Evolutionary conservation across 2,797 vertebrate species (phyloP).

Genomic region (Pelochelys cantorii): DNA sequence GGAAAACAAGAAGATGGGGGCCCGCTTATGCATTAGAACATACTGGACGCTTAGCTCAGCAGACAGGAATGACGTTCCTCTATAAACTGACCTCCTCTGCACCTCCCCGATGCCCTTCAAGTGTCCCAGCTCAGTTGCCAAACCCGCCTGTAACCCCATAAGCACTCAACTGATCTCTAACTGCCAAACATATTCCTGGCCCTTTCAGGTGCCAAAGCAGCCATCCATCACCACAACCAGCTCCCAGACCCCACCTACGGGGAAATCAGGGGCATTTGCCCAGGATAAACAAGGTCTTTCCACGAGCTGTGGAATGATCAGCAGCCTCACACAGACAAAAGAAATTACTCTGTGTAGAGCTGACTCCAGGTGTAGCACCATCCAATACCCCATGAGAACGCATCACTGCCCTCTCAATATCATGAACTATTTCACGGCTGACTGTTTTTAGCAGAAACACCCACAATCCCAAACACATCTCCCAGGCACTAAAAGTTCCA

Average conservation of each 20-base stretch:
- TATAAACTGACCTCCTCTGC: not conserved
- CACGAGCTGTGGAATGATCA: not conserved
- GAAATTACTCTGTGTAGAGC: not conserved
- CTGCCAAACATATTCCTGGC: not conserved
- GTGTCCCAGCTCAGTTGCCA: not conserved
- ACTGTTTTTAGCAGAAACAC: not conserved
- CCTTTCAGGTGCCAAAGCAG: not conserved
- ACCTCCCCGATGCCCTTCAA: not conserved
- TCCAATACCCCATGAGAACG: not conserved
- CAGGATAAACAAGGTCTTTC: not conserved
- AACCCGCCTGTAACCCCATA: not conserved
- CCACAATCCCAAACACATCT: not conserved
- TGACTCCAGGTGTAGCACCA: not conserved
- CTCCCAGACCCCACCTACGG: not conserved
- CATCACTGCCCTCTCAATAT: not conserved
- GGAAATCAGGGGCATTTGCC: not conserved
- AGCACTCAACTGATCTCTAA: not conserved
- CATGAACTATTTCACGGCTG: not conserved
- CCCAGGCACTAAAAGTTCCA: not conserved
- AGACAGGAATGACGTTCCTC: not conserved
- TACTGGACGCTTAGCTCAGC: fast-evolving
- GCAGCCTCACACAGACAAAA: not conserved
- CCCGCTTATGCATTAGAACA: not conserved
- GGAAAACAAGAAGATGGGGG: not conserved
- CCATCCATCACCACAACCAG: not conserved